Conservation (phyloP, 2,113 vertebrate species). For the Chaetodon auriga region DNA sequence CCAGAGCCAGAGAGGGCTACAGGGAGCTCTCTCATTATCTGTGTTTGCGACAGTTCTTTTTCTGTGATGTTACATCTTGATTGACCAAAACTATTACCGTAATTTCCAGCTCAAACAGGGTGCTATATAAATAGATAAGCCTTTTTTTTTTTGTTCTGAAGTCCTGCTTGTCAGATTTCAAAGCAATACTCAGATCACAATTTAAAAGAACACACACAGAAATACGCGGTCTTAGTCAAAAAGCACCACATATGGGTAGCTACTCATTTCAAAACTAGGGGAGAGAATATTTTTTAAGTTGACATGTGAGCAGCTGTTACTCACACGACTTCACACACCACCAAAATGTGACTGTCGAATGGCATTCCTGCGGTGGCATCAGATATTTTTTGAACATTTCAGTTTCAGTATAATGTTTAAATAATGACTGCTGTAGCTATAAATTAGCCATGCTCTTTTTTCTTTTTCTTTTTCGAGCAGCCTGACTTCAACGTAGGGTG, state of each 20-base stretch:
- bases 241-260: not conserved
- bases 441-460: not conserved
- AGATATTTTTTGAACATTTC: not conserved
- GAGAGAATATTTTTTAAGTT: not conserved
- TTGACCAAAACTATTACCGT: slow-evolving; percentile 40
- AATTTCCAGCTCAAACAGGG: slow-evolving; percentile 14
- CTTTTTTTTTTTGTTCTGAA: slow-evolving; percentile 7
- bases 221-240: not conserved
- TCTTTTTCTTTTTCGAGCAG: not conserved
- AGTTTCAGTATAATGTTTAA: not conserved
- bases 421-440: not conserved
- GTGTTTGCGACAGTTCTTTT: slow-evolving; percentile 40
- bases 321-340: not conserved
- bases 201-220: not conserved
- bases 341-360: not conserved
- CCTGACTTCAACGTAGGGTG: not conserved
- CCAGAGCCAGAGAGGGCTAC: slow-evolving; percentile 32
- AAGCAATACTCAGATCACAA: not conserved
- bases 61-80: slow-evolving; percentile 39
- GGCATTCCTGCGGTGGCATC: not conserved
- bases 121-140: slow-evolving; percentile 2
- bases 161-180: slow-evolving; percentile 2
- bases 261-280: not conserved
- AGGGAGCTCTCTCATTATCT: slow-evolving; percentile 54
- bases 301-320: not conserved